Conservation (phyloP, 2,888 invertebrate genomes). For the Cyrtodaria siliqua region DNA sequence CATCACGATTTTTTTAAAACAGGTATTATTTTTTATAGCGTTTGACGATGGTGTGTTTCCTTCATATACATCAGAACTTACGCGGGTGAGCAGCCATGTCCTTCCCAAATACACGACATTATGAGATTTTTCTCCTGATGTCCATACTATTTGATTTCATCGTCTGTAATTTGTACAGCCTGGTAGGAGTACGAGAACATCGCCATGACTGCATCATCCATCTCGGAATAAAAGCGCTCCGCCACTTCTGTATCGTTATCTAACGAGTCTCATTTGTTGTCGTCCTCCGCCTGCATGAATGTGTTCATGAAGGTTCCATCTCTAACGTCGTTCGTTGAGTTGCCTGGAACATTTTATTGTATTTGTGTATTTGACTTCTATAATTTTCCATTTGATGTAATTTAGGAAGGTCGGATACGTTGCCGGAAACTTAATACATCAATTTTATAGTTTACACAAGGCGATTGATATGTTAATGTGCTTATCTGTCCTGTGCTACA, state of each 20-base stretch:
- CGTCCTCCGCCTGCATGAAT: constrained; percentile 51
- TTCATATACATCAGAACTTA: too few species aligned
- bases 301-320: constrained; percentile 18
- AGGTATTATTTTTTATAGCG: too few species aligned
- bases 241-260: constrained; percentile 51
- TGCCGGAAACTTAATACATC: too few species aligned
- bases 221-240: constrained; percentile 54
- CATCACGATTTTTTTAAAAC: too few species aligned
- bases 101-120: constrained; percentile 72
- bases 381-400: too few species aligned
- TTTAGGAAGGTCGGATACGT: too few species aligned
- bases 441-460: too few species aligned
- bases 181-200: constrained; percentile 65
- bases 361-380: too few species aligned
- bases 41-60: too few species aligned
- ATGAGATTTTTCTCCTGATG: constrained; percentile 73
- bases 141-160: constrained; percentile 57
- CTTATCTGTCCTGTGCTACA: too few species aligned
- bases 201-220: constrained; percentile 53
- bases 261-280: constrained; percentile 75
- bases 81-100: constrained; percentile 75
- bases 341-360: constrained; percentile 22
- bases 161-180: constrained; percentile 44
- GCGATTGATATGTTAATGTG: too few species aligned
- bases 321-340: constrained; percentile 18